Evolutionary conservation across 2,888 invertebrate species (phyloP).

Genomic region (Lithosia quadra): DNA sequence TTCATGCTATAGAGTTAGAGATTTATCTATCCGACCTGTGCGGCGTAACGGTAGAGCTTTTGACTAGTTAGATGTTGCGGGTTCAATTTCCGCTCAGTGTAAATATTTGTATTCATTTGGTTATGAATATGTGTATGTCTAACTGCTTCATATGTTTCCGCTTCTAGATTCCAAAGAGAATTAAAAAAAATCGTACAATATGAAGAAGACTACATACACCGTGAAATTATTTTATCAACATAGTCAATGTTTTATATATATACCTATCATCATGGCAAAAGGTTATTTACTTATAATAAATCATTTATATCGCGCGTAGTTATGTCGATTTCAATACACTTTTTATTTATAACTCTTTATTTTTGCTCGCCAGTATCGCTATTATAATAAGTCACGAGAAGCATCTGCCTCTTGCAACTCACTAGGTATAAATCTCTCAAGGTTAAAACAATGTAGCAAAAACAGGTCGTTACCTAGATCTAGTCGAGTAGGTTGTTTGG

Average conservation of each 20-base stretch:
- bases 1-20: no score
- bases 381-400: background rate
- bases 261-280: background rate
- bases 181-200: no score
- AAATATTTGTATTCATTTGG: background rate
- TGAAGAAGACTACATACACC: no score
- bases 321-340: background rate
- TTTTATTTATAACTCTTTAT: constrained; percentile 1
- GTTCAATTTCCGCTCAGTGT: background rate
- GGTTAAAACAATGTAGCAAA: background rate
- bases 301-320: background rate
- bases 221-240: background rate
- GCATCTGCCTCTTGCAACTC: background rate
- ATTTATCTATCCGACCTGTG: no score
- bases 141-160: no score
- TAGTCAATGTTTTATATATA: background rate
- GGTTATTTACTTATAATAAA: background rate
- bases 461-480: constrained; percentile 71
- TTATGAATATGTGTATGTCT: background rate
- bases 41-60: background rate
- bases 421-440: background rate
- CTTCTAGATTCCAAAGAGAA: no score
- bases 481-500: constrained; percentile 58
- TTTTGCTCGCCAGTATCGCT: background rate
- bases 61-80: background rate